Percentiles rank a stretch among this genome's conserved stretches.
phyloP scores from a whole-genome alignment of 2,113 vertebrate species.

The Centropristis striata region DNA sequence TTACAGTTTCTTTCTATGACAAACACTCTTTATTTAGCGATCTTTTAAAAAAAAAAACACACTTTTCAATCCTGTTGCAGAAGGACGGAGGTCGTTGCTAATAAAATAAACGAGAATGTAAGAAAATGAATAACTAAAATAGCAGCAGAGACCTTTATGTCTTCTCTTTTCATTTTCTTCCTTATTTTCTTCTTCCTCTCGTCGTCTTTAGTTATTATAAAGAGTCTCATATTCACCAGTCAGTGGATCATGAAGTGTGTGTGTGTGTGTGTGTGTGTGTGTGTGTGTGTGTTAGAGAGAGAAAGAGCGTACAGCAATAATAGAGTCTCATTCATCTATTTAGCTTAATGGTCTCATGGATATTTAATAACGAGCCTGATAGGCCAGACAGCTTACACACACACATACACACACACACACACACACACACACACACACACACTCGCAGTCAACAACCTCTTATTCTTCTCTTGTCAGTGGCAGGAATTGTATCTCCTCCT shows the following conservation, averaged over 20 bases:
- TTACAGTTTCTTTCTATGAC: too few relatives aligned
- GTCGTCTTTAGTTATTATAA: constrained; percentile 11
- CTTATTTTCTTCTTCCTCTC: neutral
- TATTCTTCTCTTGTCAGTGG: constrained; percentile 60
- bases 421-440: constrained; percentile 26
- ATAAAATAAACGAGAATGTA: too few relatives aligned
- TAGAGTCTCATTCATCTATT: constrained; percentile 55
- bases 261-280: constrained; percentile 38
- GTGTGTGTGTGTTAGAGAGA: constrained; percentile 13
- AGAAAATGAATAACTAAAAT: neutral
- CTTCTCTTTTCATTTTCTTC: neutral
- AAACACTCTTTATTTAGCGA: too few relatives aligned
- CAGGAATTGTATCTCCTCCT: constrained; percentile 62
- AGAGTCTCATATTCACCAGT: constrained; percentile 36
- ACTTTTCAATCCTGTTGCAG: too few relatives aligned
- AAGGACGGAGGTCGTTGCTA: too few relatives aligned
- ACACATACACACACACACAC: constrained; percentile 23
- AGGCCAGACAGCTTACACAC: constrained; percentile 28
- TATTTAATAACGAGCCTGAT: constrained; percentile 66
- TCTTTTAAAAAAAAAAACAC: too few relatives aligned
- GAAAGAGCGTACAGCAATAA: constrained; percentile 27
- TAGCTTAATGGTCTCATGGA: constrained; percentile 67
- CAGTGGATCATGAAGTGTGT: constrained; percentile 28
- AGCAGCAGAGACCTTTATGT: neutral
- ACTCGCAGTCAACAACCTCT: constrained; percentile 52